Base-by-base conservation (phyloP, 2,113 vertebrate species). In the Gobius niger region DNA sequence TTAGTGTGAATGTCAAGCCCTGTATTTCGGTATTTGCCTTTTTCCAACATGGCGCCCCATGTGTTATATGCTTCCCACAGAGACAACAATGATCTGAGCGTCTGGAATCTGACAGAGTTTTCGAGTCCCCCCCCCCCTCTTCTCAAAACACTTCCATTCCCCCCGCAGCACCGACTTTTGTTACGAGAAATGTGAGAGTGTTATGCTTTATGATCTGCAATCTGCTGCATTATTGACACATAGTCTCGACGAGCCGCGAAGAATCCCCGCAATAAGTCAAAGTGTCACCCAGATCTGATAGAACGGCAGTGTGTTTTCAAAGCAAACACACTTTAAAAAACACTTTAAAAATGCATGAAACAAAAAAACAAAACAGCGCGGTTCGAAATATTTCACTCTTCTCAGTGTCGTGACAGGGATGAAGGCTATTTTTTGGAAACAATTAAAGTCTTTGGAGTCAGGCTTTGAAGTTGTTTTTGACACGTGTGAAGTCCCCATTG, bases 181-280 rank as follows among this genome's bases (percentile, higher is more conserved):
- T 52, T 18, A 52, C 9, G n/a, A 52, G n/a, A 52, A 18, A 52
- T 52, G 50, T 8, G 7, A 52, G 50, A 52, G n/a, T 18, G 50
- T 52, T 52, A 18, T 52, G 50, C n/a, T 52, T 52, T 52, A 52
- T 52, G 50, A 52, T 52, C 50, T 16, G n/a, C 50, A 52, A 52
- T 52, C 50, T 52, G 50, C 50, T 52, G n/a, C 24, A 16, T 52
- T 52, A 52, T 18, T 52, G n/a, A 52, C n/a, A 18, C 24, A 52
- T 52, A 52, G 50, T 34, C 24, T 34, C 24, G 24, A 4, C 50
- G n/a, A 16, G 16, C n/a, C 50, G n/a, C 50, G 4, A 9, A 52
- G 50, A 52, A 34, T 34, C 24, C 24, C 24, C 5, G 24, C 24
- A 2, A 34, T 34, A 50, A 50, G 47, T 15, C 47, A 50, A 50